phyloP scores from a whole-genome alignment of 2,113 vertebrate genomes.

The Tragelaphus scriptus region DNA sequence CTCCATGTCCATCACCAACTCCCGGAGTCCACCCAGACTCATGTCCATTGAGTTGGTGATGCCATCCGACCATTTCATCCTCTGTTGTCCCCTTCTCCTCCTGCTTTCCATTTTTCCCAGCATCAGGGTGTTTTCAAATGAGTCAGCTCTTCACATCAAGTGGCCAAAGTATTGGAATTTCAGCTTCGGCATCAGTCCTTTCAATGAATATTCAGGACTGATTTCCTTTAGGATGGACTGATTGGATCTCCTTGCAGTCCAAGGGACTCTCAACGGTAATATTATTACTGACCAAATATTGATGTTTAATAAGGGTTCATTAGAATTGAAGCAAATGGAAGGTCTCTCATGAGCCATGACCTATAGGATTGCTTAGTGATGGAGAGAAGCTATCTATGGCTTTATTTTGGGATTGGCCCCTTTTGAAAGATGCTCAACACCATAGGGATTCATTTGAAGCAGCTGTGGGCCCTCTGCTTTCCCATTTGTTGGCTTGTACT shows the following conservation, averaged over 20 bases:
- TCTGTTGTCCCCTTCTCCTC: too few relatives aligned
- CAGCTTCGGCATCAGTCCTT: background rate
- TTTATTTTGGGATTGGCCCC: background rate
- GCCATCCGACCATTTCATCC: too few relatives aligned
- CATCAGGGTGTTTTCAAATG: too few relatives aligned
- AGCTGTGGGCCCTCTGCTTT: background rate
- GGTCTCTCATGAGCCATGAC: background rate
- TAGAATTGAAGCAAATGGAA: background rate
- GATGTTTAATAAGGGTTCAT: background rate
- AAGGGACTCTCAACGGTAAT: background rate
- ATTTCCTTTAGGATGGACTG: background rate
- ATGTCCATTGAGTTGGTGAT: too few relatives aligned
- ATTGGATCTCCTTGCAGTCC: background rate
- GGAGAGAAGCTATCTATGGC: background rate
- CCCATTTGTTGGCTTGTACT: background rate
- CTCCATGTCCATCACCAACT: too few relatives aligned
- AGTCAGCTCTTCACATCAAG: too few relatives aligned
- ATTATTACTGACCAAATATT: background rate
- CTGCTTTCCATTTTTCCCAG: too few relatives aligned
- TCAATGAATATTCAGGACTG: background rate
- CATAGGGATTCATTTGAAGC: background rate
- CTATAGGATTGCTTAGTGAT: background rate
- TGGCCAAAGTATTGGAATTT: background rate
- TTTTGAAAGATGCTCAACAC: background rate
- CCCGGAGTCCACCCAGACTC: too few relatives aligned